A percentile compares a stretch with the other conserved stretches of the same genome.
Evolutionary conservation across 2,888 invertebrate genomes (phyloP).

Genomic region (Rotaria macrura): DNA sequence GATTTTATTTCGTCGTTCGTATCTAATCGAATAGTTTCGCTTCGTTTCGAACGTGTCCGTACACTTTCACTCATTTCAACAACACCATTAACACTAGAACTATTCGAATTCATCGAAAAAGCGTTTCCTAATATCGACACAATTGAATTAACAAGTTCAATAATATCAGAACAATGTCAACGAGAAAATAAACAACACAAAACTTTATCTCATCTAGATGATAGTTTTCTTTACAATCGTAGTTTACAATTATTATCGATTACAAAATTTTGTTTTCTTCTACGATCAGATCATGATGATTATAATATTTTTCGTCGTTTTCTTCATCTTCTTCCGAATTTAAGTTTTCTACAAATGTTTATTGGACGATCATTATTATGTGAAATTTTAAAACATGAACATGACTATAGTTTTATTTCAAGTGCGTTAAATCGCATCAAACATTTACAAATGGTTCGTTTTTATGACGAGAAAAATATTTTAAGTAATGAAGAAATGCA

Average conservation of each 20-base stretch:
- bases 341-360: not conserved
- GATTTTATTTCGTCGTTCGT: not conserved
- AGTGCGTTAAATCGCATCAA: not conserved
- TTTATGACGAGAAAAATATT: not conserved
- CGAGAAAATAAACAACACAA: not conserved
- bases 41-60: not conserved
- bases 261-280: not conserved
- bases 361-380: not conserved
- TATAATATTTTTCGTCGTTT: not conserved
- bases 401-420: not conserved
- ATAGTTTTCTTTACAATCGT: not conserved
- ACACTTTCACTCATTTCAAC: not conserved
- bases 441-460: not conserved
- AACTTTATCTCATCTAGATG: not conserved
- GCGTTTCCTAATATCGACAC: not conserved
- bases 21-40: not conserved
- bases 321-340: slow-evolving; percentile 10
- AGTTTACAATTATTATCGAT: not conserved
- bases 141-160: not conserved
- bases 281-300: not conserved
- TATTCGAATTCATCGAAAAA: not conserved
- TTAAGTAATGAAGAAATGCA: not conserved
- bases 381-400: not conserved
- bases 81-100: not conserved
- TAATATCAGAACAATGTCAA: not conserved